Conservation (phyloP, 2,113 vertebrate species). For the Hypocryptadius cinnamomeus region DNA sequence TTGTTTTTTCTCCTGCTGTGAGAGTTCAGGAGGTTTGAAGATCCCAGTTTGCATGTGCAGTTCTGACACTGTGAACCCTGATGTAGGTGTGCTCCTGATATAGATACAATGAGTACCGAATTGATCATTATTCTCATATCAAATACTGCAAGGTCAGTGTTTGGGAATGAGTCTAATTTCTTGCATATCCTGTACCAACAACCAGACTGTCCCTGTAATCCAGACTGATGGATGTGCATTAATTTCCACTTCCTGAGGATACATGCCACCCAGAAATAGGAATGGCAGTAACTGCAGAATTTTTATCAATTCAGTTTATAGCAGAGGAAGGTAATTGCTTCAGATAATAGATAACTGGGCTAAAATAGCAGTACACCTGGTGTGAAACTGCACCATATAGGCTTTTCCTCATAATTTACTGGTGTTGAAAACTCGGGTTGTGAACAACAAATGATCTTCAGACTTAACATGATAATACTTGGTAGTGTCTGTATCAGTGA, state of each 20-base stretch:
- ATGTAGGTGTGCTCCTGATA: background rate
- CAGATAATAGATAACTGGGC: background rate
- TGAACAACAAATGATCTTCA: background rate
- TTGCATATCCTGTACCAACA: background rate
- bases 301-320: background rate
- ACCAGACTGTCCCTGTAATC: background rate
- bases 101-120: background rate
- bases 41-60: rapidly evolving
- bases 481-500: background rate
- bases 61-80: background rate
- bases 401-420: background rate
- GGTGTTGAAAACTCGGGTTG: background rate
- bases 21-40: background rate
- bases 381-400: background rate
- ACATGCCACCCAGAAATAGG: background rate
- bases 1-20: background rate
- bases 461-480: background rate
- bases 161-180: background rate
- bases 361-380: background rate
- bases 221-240: background rate
- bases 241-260: background rate
- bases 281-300: background rate
- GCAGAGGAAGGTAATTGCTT: background rate
- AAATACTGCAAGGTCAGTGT: background rate
- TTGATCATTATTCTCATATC: background rate